Percentiles rank a stretch among this genome's conserved stretches.
These are phyloP conservation scores for Diadema setosum DNA, from an alignment of 35 echinoderm and acorn worm species.

Conservation along the genomic window DNA sequence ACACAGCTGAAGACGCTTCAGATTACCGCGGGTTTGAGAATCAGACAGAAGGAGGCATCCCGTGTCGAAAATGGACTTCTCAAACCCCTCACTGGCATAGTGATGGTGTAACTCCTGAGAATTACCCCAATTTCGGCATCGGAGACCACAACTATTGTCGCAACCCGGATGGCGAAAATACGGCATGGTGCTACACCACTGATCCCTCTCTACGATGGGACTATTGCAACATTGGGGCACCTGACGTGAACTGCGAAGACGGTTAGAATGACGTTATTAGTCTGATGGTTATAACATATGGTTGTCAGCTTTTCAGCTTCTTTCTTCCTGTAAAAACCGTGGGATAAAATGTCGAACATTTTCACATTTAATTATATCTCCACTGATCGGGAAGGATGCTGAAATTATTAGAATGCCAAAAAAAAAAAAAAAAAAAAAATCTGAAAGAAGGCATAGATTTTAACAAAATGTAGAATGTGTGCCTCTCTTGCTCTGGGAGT, in stretches of 20 bases:
- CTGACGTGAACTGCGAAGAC: neutral
- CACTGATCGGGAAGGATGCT: too few species aligned
- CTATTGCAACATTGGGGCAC: conserved; percentile 46
- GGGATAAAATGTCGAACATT: too few species aligned
- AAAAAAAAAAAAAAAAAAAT: too few species aligned
- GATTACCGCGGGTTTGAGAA: conserved; percentile 20
- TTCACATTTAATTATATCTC: too few species aligned
- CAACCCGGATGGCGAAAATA: conserved; percentile 3
- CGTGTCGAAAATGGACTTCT: conserved; percentile 17
- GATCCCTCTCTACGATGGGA: neutral
- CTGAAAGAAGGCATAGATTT: too few species aligned
- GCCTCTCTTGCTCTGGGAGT: too few species aligned
- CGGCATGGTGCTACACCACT: conserved; percentile 29
- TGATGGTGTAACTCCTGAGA: neutral
- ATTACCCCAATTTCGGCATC: conserved; percentile 24
- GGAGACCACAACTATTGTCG: conserved; percentile 38
- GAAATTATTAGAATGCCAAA: too few species aligned
- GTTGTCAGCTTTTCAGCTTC: too few species aligned
- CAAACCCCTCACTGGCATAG: conserved; percentile 23
- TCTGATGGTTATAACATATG: too few species aligned
- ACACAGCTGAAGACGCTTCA: neutral
- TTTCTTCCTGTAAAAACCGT: too few species aligned
- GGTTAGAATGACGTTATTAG: too few species aligned
- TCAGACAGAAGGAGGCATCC: neutral
- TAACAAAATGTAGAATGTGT: too few species aligned